Evolutionary conservation across 2,797 vertebrate species (phyloP), one percentile per base, ranked within the genome.

Genomic region (Cynopterus sphinx): DNA sequence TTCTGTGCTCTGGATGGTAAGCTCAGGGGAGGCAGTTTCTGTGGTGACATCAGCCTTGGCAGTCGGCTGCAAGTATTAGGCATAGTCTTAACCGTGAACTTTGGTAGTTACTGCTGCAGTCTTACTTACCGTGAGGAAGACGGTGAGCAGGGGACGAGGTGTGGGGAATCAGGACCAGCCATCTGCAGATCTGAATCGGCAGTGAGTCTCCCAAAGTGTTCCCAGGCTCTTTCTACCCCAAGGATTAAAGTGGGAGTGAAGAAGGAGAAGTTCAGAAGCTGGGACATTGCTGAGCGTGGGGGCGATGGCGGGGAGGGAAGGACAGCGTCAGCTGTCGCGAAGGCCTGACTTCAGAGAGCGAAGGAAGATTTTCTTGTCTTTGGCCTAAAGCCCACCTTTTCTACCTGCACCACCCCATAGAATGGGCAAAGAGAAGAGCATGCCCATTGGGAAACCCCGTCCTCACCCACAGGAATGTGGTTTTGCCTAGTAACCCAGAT

Each of bases 401-500:
- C 70, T 67, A 39, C 17, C 33, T 10, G 41, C 41, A 7, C n/a
- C 1, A 33, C 70, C 21, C 61, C 24, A 36, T 7, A 46, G 49
- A 71, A 67, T 12, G 85, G 82, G 90, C 68, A 84, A 61, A 51
- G 88, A 22, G 78, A 92, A 55, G 49, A 68, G 33, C n/a, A 46
- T 77, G 8, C 24, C 68, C 41, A 41, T 36, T 24, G 19, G 84
- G 93, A 96, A 92, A 85, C 43, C 59, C 61, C 17, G 5, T 55
- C 41, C 61, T 91, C 41, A 39, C 43, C 41, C 53, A 53, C 55
- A 90, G 85, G 88, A 92, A 96, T 85, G 73, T 6, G 15, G 68
- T 68, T 90, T 87, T 94, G 73, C 73, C 79, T 75, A 41, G 68
- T 95, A 82, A 92, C 90, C 84, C 81, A 79, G 36, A 81, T 83